Evolutionary conservation across 2,113 vertebrate genomes (phyloP).

Genomic region (Arenaria interpres): DNA sequence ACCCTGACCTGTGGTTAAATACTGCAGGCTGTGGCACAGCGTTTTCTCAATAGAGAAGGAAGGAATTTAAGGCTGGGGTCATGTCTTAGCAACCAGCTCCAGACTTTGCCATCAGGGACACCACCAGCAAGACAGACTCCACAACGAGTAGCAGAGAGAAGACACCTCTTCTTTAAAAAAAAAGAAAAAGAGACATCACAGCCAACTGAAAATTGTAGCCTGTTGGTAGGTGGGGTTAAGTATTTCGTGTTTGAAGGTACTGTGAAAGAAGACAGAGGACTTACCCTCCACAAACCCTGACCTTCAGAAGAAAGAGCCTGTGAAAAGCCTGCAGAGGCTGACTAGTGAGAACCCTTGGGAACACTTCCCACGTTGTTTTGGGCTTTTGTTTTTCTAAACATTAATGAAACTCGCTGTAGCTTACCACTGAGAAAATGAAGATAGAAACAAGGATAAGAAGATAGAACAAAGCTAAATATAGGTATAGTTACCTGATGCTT

Average conservation of each 20-base stretch:
- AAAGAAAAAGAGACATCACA: neutral
- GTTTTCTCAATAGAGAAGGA: neutral
- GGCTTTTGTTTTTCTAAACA: slow-evolving; percentile 17
- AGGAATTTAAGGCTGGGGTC: neutral
- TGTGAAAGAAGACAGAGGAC: neutral
- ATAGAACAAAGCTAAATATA: slow-evolving; percentile 31
- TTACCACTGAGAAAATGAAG: slow-evolving; percentile 17
- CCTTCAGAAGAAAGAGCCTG: neutral
- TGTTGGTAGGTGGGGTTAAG: neutral
- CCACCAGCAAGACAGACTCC: neutral
- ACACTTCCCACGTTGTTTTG: neutral
- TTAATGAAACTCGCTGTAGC: neutral
- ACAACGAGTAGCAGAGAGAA: neutral
- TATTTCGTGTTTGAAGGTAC: neutral
- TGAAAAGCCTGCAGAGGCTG: neutral
- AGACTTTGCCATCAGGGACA: neutral
- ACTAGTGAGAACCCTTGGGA: neutral
- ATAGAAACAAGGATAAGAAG: slow-evolving; percentile 26
- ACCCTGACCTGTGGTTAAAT: fast-evolving
- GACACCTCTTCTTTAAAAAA: neutral
- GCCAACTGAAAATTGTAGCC: neutral
- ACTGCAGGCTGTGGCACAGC: neutral
- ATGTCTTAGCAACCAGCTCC: too few species aligned
- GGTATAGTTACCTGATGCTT: slow-evolving; percentile 43
- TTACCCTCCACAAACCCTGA: neutral